Conservation (phyloP, 2,113 vertebrate species). For the Anguilla rostrata region DNA sequence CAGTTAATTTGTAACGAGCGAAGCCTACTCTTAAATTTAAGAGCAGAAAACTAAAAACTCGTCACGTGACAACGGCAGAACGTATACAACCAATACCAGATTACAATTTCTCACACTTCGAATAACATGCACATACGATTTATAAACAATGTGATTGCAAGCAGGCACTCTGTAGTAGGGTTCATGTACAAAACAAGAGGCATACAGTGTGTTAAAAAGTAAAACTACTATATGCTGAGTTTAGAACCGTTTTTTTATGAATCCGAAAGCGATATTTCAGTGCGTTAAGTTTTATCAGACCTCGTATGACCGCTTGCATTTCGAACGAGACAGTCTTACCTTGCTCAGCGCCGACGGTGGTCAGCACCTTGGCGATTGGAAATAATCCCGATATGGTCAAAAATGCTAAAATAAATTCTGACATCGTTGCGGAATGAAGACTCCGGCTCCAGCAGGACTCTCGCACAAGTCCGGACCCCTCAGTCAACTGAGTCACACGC, state of each 20-base stretch:
- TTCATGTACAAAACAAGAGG: not conserved
- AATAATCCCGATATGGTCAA: constrained; percentile 78
- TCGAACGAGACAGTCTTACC: constrained; percentile 64
- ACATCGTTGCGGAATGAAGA: constrained; percentile 64
- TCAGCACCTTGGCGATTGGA: constrained; percentile 63
- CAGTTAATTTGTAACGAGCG: not conserved
- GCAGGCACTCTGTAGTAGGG: not conserved
- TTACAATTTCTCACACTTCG: not conserved
- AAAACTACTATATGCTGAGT: not conserved
- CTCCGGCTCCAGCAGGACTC: constrained; percentile 45
- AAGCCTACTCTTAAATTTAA: not conserved
- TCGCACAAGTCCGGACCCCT: constrained; percentile 48
- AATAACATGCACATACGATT: not conserved
- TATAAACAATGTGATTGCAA: not conserved
- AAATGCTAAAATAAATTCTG: constrained; percentile 68
- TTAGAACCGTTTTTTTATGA: not conserved
- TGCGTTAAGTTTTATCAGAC: constrained; percentile 25
- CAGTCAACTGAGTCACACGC: constrained; percentile 39
- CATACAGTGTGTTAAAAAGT: not conserved
- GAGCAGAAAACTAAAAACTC: not conserved
- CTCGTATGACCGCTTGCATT: constrained; percentile 13
- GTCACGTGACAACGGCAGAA: not conserved
- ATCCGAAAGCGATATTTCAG: not conserved
- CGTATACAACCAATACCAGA: not conserved
- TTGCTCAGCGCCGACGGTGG: constrained; percentile 58